Conservation (phyloP, 2,797 vertebrate genomes). For the Presbytis comata region DNA sequence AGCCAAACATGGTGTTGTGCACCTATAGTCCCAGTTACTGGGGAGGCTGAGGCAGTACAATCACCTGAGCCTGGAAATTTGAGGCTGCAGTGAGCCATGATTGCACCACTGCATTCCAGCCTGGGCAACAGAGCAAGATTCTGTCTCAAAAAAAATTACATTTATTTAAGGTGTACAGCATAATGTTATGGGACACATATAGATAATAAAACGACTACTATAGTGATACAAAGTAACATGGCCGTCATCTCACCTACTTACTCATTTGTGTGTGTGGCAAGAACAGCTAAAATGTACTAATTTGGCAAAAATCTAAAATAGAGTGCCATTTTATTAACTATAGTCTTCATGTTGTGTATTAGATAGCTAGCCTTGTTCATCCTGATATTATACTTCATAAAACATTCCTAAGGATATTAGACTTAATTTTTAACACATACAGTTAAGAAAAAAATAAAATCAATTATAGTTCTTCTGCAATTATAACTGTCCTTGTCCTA, state of each 20-base stretch:
- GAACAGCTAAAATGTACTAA: neutral
- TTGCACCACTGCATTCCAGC: too few species aligned
- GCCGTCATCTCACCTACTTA: neutral
- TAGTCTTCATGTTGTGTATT: neutral
- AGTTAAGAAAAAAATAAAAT: neutral
- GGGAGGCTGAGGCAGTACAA: too few species aligned
- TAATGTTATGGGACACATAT: neutral
- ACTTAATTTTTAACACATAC: neutral
- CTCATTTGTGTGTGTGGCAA: neutral
- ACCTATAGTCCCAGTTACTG: too few species aligned
- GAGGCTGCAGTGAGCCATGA: too few species aligned
- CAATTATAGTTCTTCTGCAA: neutral
- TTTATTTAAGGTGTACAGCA: too few species aligned
- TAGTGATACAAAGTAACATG: neutral
- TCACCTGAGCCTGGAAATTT: too few species aligned
- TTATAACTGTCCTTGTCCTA: neutral
- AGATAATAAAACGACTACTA: neutral
- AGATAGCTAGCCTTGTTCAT: neutral
- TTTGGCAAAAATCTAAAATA: neutral
- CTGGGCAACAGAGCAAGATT: too few species aligned
- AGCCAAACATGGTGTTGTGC: too few species aligned
- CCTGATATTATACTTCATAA: neutral
- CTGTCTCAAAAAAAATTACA: too few species aligned
- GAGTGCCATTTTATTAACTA: neutral
- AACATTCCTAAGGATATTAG: neutral